Percentiles rank a stretch among this genome's conserved stretches.
Evolutionary conservation across 2,113 vertebrate genomes (phyloP).

Genomic region (Pollimyrus isidori): DNA sequence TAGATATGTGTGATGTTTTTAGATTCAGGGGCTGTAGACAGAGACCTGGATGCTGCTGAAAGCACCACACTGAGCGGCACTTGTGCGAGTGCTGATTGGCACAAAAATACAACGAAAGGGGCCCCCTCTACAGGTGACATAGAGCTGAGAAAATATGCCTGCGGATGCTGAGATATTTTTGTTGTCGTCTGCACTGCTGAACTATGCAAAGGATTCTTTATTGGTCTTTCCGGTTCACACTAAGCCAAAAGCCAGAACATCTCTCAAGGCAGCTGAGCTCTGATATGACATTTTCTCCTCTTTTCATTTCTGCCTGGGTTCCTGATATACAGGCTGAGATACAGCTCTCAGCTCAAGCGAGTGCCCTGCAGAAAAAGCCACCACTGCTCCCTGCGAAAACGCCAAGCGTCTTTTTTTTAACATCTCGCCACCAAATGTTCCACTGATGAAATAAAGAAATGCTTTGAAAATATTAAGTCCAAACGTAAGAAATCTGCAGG

Average conservation of each 20-base stretch:
- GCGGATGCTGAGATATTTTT: background rate
- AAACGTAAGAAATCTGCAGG: background rate
- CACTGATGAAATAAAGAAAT: background rate
- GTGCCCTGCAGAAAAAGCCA: background rate
- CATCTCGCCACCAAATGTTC: background rate
- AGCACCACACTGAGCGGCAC: background rate
- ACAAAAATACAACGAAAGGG: background rate
- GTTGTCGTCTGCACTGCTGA: conserved; percentile 15
- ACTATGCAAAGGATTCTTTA: conserved; percentile 26
- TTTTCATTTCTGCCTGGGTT: conserved; percentile 32
- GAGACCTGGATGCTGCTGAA: background rate
- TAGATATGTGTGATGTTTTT: background rate
- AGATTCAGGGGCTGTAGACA: background rate
- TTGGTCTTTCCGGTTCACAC: conserved; percentile 20
- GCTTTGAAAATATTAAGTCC: background rate
- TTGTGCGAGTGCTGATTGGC: background rate
- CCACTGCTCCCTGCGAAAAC: background rate
- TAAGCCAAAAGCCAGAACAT: conserved; percentile 30
- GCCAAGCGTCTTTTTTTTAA: background rate
- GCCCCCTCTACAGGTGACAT: background rate
- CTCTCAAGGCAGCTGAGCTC: conserved; percentile 44
- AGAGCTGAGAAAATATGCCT: background rate
- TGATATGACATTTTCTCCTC: conserved; percentile 44
- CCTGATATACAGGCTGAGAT: conserved; percentile 33
- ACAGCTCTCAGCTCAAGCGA: conserved; percentile 17